Evolutionary conservation across 2,888 invertebrate species (phyloP), one percentile per base, ranked within the genome.

Genomic region (Drosophila anomelani): DNA sequence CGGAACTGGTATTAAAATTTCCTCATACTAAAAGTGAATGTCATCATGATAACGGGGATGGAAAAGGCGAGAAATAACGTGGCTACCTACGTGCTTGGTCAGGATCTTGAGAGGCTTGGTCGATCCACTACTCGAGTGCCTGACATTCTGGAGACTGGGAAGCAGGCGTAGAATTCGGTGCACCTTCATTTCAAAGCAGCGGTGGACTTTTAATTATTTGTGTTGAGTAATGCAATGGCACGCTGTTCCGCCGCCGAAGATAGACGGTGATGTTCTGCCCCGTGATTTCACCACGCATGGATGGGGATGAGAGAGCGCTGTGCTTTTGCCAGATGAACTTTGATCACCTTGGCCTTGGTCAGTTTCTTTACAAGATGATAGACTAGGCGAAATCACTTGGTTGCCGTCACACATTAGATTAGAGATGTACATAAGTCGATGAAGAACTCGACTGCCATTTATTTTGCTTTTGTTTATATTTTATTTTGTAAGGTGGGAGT

Each of bases 1-100:
- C 47, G 95, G 94, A 0, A 95, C 94, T 47, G 95, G 94, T 55
- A 96, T 95, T 82, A 93, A 92, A n/a, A 96, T 93, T 93, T 96
- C 96, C 90, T 95, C 94, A 10, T 91, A 93, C 80, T 94, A 26
- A 51, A 41, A 47, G 15, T 17, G 12, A 62, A 57, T 15, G 36
- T 38, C 15, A 34, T 60, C 17, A 34, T 39, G 51, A 53, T 36
- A 36, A 53, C 5, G 10, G 10, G 6, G n/a, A 10, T 13, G 39
- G 29, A 13, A 43, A 8, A 17, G 0, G 0, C 3, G 4, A 10
- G 9, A 0, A 15, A 26, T 6, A 4, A 8, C 8, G n/a, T 4
- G 5, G 8, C 8, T 20, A 73, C 86, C 44, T 72, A 86, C 85
- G 56, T 85, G 81, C 54, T 81, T 85, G 38, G 77, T 76, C 4